These are phyloP conservation scores for Gymnobelideus leadbeateri DNA, from an alignment of 2,113 vertebrate species.

Conservation along the genomic window DNA sequence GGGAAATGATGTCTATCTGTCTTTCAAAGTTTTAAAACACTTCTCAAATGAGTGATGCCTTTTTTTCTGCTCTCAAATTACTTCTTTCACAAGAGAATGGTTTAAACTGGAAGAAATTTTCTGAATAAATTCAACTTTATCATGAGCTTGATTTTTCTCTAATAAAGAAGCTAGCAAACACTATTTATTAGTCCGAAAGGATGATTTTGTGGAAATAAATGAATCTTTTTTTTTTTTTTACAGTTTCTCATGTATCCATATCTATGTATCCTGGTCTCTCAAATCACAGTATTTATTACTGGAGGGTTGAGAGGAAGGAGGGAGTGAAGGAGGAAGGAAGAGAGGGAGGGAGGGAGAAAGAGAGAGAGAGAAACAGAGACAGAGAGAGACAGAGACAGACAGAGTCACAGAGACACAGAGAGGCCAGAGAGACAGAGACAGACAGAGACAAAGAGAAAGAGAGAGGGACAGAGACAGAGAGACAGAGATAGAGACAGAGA, in stretches of 20 bases:
- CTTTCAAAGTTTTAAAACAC: background rate
- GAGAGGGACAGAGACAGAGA: background rate
- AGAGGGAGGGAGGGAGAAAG: background rate
- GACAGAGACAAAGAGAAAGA: background rate
- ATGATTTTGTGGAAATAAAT: slow-evolving; percentile 41
- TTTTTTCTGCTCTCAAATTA: background rate
- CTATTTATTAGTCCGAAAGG: slow-evolving; percentile 38
- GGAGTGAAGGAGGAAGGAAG: background rate
- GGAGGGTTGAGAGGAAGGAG: background rate
- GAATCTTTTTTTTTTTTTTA: slow-evolving; percentile 29
- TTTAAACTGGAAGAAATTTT: background rate
- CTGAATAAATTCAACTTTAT: background rate
- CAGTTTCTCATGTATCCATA: background rate
- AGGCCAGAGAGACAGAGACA: background rate
- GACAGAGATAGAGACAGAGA: background rate
- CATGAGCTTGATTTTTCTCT: background rate
- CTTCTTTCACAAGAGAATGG: background rate
- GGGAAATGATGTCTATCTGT: background rate
- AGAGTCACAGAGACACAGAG: background rate
- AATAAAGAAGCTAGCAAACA: background rate
- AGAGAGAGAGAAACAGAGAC: background rate
- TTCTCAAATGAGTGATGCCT: background rate
- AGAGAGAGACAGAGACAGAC: background rate
- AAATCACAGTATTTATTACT: background rate
- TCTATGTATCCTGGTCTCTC: background rate